Evolutionary conservation across 2,113 vertebrate genomes (phyloP), one percentile per base, ranked within the genome.

Genomic region (Balaeniceps rex): DNA sequence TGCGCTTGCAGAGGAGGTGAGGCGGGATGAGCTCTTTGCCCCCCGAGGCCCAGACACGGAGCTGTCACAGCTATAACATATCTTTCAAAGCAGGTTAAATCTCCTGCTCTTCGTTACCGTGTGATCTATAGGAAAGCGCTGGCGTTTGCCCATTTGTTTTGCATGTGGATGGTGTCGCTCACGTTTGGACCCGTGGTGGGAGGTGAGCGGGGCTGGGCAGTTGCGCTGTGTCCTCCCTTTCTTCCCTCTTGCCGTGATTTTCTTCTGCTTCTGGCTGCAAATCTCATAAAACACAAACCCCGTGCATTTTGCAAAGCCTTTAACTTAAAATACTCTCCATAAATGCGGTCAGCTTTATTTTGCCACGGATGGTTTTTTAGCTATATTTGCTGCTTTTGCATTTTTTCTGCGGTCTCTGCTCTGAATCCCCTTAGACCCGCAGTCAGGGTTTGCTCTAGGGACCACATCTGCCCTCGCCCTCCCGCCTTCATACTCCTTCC

Each of bases 301-400:
- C 0, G 0, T 71, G 55, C 60, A 33, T 54, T 87, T 78, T 79
- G 38, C 46, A 81, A 93, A 93, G 65, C 76, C 55, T 88, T 87
- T 87, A 63, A 63, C 46, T 95, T 84, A 40, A 89, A 88, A 91
- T 51, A 26, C 61, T 70, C 10, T 75, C 31, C 38, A 4, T 46
- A 83, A 88, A 90, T 94, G 72, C 1, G 1, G 17, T 54, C 91
- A 54, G 91, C n/a, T 95, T 87, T 80, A 58, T 77, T 96, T 92
- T 54, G 54, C 66, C 54, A 44, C 0, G 8, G 54, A 14, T 71
- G 33, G 4, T 6, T 64, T 91, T 83, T 81, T 23, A 84, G n/a
- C 70, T 66, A 12, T 51, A 68, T 78, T 84, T 24, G 21, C 64
- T 75, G 46, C 46, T 86, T 77, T 47, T 3, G 42, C 51, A 2